Evolutionary conservation across 2,888 invertebrate genomes (phyloP).

Genomic region (Hermaeophaga mercurialis): DNA sequence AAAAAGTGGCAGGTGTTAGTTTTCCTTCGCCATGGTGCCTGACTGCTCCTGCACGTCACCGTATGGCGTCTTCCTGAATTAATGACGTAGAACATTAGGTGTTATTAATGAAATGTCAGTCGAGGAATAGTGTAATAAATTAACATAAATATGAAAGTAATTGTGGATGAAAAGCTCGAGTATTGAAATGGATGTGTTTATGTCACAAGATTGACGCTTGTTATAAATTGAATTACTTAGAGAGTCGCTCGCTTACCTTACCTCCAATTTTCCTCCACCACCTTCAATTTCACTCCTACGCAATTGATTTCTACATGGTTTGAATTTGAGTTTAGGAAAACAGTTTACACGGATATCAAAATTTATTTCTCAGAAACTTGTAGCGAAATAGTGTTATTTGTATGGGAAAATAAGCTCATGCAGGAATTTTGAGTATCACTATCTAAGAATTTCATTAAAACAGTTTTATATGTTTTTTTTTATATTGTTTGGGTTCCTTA

Average conservation of each 20-base stretch:
- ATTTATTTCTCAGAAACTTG: background rate
- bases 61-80: slow-evolving; percentile 9
- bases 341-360: background rate
- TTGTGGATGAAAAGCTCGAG: slow-evolving; percentile 22
- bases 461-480: too few relatives aligned
- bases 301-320: background rate
- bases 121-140: slow-evolving; percentile 21
- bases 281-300: background rate
- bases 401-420: too few relatives aligned
- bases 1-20: slow-evolving; percentile 10
- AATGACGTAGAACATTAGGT: slow-evolving; percentile 17
- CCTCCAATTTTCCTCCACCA: background rate
- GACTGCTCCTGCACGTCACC: slow-evolving; percentile 1
- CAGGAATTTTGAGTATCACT: too few relatives aligned
- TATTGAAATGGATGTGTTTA: slow-evolving; percentile 23
- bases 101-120: slow-evolving; percentile 24
- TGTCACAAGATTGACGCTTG: slow-evolving; percentile 15
- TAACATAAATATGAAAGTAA: slow-evolving; percentile 23
- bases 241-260: slow-evolving; percentile 5
- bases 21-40: background rate
- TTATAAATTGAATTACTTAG: slow-evolving; percentile 24
- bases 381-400: too few relatives aligned
- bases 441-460: too few relatives aligned
- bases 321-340: background rate
- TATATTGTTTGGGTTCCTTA: too few relatives aligned